Base-by-base conservation (phyloP, 2,797 vertebrate species). In the Cossypha caffra region DNA sequence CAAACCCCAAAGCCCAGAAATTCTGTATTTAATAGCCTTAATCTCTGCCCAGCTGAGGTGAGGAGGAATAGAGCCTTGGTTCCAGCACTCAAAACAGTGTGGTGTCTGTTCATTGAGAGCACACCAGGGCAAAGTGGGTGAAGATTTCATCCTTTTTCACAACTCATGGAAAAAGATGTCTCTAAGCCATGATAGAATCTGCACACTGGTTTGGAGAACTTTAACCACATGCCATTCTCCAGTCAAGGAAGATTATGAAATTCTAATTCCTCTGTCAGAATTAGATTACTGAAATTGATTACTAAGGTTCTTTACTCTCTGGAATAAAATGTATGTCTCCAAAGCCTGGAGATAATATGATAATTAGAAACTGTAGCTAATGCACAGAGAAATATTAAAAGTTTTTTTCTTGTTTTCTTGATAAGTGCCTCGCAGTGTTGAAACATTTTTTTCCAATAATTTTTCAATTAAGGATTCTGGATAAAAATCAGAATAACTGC, bases 171-270 rank as follows among this genome's bases (percentile, higher is more conserved):
- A 78, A 85, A 73, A 64, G 10, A 51, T 20, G 5, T 72, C 40
- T 55, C n/a, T 75, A 13, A 72, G 28, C n/a, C 16, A 10, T 28
- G 28, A 57, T 13, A 50, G 5, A 67, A 43, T 72, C 43, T 85
- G 47, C 29, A 71, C 15, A 33, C 4, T 77, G 35, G 40, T 54
- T 43, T 72, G 50, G 35, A 94, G 73, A 86, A 80, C 35, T 88
- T 86, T 74, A 86, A 72, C 25, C 33, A 45, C 33, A 37, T 35
- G 28, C 6, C n/a, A 33, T 68, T 72, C 31, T 45, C 31, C 57
- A 68, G 25, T 16, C 23, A 37, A 57, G 45, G 7, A 93, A 11
- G 72, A 47, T 87, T 59, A 88, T 40, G 58, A 86, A 90, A 83
- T 75, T 55, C 47, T 26, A 78, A 78, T 61, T n/a, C 20, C 5